Evolutionary conservation across 1,140 invertebrate genomes (phyloP).

Genomic region (Sitophilus oryzae): DNA sequence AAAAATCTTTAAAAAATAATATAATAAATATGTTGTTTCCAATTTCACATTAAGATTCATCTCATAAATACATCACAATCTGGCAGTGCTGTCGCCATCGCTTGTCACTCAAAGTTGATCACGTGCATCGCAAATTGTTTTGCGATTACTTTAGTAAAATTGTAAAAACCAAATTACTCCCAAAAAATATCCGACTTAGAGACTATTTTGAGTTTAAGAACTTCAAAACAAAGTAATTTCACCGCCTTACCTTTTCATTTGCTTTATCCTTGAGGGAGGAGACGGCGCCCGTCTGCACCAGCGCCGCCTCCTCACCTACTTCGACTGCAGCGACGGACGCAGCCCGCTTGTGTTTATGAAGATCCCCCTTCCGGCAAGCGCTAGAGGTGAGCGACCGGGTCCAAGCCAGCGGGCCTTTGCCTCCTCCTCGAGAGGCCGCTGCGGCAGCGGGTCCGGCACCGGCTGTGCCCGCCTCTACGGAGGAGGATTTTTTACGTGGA

Average conservation of each 20-base stretch:
- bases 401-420: slow-evolving; percentile 20
- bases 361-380: slow-evolving; percentile 28
- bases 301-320: slow-evolving; percentile 41
- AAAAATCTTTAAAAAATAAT: too few species aligned
- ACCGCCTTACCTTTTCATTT: not conserved
- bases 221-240: not conserved
- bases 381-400: slow-evolving; percentile 30
- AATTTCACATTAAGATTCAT: too few species aligned
- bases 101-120: too few species aligned
- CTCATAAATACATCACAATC: too few species aligned
- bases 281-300: slow-evolving; percentile 25
- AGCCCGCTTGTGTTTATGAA: slow-evolving; percentile 23
- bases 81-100: too few species aligned
- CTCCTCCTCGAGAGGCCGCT: slow-evolving; percentile 3
- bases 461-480: slow-evolving; percentile 23
- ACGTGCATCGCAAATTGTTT: too few species aligned
- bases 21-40: too few species aligned
- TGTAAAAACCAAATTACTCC: too few species aligned
- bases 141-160: too few species aligned
- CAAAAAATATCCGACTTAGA: too few species aligned
- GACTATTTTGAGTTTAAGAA: not conserved
- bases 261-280: slow-evolving; percentile 38
- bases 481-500: slow-evolving; percentile 19
- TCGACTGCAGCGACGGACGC: slow-evolving; percentile 36
- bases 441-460: slow-evolving; percentile 6